Conservation (phyloP, 2,888 invertebrate species). For the Agrotis ipsilon region DNA sequence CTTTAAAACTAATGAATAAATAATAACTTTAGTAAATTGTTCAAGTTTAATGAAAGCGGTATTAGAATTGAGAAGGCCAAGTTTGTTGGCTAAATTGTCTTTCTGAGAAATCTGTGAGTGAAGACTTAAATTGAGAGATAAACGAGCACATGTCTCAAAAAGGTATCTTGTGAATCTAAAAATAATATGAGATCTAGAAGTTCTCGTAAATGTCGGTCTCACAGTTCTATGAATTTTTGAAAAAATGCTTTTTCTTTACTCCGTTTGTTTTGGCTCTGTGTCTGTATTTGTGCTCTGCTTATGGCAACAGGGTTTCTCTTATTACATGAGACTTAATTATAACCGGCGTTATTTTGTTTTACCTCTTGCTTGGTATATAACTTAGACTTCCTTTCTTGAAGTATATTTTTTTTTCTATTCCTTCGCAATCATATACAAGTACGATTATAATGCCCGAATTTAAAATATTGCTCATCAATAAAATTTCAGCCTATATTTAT, state of each 20-base stretch:
- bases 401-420: no score
- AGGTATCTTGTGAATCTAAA: background rate
- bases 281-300: background rate
- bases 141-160: constrained; percentile 1
- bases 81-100: constrained; percentile 21
- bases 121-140: constrained; percentile 5
- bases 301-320: background rate
- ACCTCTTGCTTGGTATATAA: no score
- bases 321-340: no score
- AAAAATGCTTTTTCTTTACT: background rate
- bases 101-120: constrained; percentile 10
- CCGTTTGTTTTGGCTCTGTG: background rate
- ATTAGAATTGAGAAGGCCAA: constrained; percentile 11
- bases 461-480: no score
- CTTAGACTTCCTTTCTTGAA: no score
- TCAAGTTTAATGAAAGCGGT: constrained; percentile 35
- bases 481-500: no score
- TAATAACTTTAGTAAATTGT: constrained; percentile 43
- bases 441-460: no score
- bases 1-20: constrained; percentile 51
- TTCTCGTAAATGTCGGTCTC: background rate
- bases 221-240: background rate
- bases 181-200: background rate
- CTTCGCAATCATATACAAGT: no score
- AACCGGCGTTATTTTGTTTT: no score